A percentile compares a stretch with the other conserved stretches of the same genome.
phyloP scores from a whole-genome alignment of 1,140 invertebrate genomes.

The Solenopsis fugax region DNA sequence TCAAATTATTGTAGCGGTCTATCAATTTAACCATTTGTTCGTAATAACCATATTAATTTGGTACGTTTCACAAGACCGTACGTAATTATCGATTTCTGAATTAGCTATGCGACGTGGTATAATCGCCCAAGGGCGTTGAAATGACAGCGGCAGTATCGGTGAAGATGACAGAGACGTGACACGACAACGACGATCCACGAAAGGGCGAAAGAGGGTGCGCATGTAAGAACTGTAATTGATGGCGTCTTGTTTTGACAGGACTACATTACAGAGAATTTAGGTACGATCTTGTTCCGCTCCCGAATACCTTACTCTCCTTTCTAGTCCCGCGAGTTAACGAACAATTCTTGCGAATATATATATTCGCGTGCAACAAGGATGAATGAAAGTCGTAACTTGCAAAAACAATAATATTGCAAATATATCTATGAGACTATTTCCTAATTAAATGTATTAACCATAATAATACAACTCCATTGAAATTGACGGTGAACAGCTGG shows the following conservation, averaged over 20 bases:
- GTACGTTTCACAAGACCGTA: constrained; percentile 12
- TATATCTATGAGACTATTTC: background rate
- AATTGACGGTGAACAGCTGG: background rate
- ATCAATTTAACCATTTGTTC: constrained; percentile 22
- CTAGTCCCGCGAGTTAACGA: background rate
- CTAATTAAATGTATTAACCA: background rate
- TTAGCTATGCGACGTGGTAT: constrained; percentile 53
- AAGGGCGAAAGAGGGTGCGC: constrained; percentile 51
- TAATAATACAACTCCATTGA: constrained; percentile 3
- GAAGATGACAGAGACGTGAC: constrained; percentile 32
- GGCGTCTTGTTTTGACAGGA: constrained; percentile 66
- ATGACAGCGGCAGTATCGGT: constrained; percentile 39
- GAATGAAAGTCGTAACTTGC: background rate
- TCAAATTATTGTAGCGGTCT: constrained; percentile 18
- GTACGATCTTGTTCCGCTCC: constrained; percentile 31
- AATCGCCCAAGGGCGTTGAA: constrained; percentile 46
- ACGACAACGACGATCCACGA: constrained; percentile 15
- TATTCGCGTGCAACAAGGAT: background rate
- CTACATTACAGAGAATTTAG: constrained; percentile 49
- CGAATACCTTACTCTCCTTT: background rate
- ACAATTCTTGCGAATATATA: background rate
- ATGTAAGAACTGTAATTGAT: constrained; percentile 70
- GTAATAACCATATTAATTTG: constrained; percentile 49
- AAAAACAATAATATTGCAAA: background rate
- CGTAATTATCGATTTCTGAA: constrained; percentile 47